Evolutionary conservation across 2,113 vertebrate genomes (phyloP), one percentile per base, ranked within the genome.

Genomic region (Cyphomyrus plagiostoma): DNA sequence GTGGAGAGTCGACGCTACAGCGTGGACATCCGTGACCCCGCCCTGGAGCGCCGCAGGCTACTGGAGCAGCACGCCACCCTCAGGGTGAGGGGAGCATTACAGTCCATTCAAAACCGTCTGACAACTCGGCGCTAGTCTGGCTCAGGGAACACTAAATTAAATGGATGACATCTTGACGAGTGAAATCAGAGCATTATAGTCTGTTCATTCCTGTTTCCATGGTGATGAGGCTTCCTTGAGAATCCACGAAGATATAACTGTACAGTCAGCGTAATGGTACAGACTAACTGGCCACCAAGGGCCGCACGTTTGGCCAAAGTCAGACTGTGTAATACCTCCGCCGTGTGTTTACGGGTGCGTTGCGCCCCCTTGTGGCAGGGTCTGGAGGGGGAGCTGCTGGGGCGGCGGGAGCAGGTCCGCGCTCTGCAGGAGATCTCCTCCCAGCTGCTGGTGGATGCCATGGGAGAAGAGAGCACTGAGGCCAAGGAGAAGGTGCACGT

Each of bases 401-500:
- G 94, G 45, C 91, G 90, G 1, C 96, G 97, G 42, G 91, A 89
- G 3, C 93, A 95, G 91, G 96, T 97, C 0, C 95, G 93, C 58
- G 91, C 95, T 0, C 95, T 99, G 49, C 97, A 97, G 90, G 96
- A 96, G 17, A 95, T 98, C 90, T 95, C 95, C 39, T 92, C 94
- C 70, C 94, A 94, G 92, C 95, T 98, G 83, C 95, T 98, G 5
- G 90, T 95, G n/a, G 96, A 97, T 91, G 94, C 95, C 39, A 90
- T 93, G 0, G 93, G 91, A 2, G 96, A 95, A 19, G 95, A 97
- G 85, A 96, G 96, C 7, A 52, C 94, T 26, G 97, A 98, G 93
- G 97, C 97, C 56, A 95, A 96, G 53, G 98, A 99, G 94, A 98
- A 97, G 90, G 95, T 98, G 11, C 96, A 97, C 10, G 96, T 97